Evolutionary conservation across 2,113 vertebrate genomes (phyloP).

Genomic region (Plectropomus leopardus): DNA sequence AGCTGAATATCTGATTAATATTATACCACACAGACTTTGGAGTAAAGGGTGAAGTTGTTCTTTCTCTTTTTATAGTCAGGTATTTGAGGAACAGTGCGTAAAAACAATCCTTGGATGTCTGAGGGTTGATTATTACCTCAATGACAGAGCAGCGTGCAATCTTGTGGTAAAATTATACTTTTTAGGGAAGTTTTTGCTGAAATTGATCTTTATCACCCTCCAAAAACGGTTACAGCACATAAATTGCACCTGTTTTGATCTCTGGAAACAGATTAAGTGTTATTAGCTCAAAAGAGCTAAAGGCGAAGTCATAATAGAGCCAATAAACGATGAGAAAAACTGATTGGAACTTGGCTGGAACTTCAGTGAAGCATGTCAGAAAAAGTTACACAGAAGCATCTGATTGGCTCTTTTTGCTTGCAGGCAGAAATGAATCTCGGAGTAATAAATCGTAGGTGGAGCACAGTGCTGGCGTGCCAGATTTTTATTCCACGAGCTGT

Average conservation of each 20-base stretch:
- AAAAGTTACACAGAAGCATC: background rate
- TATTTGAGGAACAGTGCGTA: background rate
- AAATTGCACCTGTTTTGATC: background rate
- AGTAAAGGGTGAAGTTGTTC: background rate
- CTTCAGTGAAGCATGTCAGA: background rate
- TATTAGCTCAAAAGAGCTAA: background rate
- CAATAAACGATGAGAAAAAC: background rate
- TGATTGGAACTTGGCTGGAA: background rate
- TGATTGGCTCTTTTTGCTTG: background rate
- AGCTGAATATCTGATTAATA: constrained; percentile 15
- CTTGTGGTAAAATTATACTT: background rate
- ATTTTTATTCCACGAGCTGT: background rate
- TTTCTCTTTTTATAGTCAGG: accelerated
- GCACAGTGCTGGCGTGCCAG: background rate
- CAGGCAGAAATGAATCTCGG: background rate
- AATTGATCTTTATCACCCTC: background rate
- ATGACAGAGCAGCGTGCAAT: background rate
- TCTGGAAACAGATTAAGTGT: constrained; percentile 5
- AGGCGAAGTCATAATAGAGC: background rate
- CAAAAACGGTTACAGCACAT: background rate
- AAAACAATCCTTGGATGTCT: background rate
- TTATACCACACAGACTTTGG: background rate
- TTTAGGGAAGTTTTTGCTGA: background rate
- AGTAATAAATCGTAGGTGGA: constrained; percentile 1
- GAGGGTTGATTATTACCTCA: background rate